These are phyloP conservation scores for Drymodes brunneopygia DNA, from an alignment of 2,113 vertebrate genomes.

Conservation along the genomic window DNA sequence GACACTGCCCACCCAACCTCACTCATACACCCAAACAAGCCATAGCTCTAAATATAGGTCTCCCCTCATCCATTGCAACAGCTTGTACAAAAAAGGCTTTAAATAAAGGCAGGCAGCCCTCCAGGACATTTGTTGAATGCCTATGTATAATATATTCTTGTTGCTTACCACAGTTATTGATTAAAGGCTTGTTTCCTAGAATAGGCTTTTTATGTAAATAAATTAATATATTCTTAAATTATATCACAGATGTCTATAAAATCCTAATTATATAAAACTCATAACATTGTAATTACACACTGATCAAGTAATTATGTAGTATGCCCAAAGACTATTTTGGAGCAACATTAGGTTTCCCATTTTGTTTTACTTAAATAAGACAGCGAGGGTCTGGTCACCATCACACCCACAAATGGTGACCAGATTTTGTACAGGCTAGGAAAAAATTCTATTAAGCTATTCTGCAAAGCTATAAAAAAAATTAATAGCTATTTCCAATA, in stretches of 20 bases:
- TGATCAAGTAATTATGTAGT: slow-evolving; percentile 20
- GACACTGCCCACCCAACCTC: neutral
- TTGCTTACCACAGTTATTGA: neutral
- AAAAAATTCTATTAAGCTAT: neutral
- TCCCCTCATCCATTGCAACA: neutral
- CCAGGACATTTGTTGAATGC: neutral
- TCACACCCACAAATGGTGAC: neutral
- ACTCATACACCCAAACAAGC: neutral
- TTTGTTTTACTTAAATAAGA: neutral
- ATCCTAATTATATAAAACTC: slow-evolving; percentile 27
- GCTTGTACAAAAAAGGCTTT: neutral
- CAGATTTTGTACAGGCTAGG: neutral
- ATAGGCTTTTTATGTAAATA: neutral
- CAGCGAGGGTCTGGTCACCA: neutral
- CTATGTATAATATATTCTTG: neutral
- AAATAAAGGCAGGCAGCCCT: neutral
- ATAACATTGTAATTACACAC: slow-evolving; percentile 1
- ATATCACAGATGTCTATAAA: slow-evolving; percentile 46
- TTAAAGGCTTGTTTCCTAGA: slow-evolving; percentile 6
- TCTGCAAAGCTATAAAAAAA: neutral
- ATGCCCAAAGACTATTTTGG: neutral
- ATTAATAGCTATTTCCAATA: neutral
- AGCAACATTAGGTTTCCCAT: neutral
- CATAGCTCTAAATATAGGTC: neutral
- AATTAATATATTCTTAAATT: slow-evolving; percentile 35